Base-by-base conservation (phyloP, 2,888 invertebrate genomes). In the Yponomeuta malinellus region DNA sequence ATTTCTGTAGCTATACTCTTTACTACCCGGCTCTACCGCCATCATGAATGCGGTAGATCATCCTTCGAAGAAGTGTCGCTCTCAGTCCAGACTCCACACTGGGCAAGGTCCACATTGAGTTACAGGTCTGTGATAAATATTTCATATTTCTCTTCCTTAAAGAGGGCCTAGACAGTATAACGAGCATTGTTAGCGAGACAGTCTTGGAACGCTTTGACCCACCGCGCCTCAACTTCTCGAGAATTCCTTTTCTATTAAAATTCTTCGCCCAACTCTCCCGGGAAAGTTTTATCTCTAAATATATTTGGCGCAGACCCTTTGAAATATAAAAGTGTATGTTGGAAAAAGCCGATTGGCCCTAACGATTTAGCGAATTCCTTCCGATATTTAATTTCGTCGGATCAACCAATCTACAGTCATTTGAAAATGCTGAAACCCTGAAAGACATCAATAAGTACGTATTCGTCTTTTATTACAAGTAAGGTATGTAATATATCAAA, bases 181-280 rank as follows among this genome's bases (percentile, higher is more conserved):
- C 82, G 80, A 84, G 81, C 83, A 83, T 83, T 83, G 84, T 84
- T 83, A 79, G 78, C 77, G 77, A 67, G 70, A 43, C 65, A 48
- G 74, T 70, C 69, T 76, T 73, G 83, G 82, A 85, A 84, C 82
- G 84, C 86, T 89, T 87, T 86, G 85, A 86, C 82, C 85, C 76
- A 75, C 77, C 63, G 63, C 63, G 69, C 79, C 78, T 76, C 78
- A 76, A 76, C 77, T 79, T 80, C 31, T 82, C 80, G 81, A 80
- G 82, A 82, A 85, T 86, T 85, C 83, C 83, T 84, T 82, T 83
- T 80, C 86, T 87, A 87, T 89, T 88, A 86, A 89, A 89, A 90
- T 89, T 88, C 86, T 88, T 87, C 80, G 76, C 79, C 77, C 77
- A 82, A 85, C 80, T 84, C 79, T 73, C 52, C 52, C 48, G 52